These are phyloP conservation scores for Chouioia cunea DNA, from an alignment of 2,888 invertebrate genomes.

Conservation along the genomic window DNA sequence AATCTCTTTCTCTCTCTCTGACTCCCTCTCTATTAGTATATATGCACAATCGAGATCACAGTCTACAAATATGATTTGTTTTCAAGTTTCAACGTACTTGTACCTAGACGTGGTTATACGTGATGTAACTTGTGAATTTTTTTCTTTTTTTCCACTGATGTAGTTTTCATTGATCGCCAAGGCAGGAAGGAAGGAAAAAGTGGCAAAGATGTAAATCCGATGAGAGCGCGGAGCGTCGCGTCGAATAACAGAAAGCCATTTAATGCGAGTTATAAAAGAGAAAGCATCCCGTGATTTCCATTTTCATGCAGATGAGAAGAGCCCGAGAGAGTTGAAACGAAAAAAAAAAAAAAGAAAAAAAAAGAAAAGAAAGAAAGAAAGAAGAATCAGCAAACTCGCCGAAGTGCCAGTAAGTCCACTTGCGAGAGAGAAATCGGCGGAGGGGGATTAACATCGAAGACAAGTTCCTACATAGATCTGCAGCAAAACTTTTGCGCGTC, in stretches of 20 bases:
- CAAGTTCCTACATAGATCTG: too few relatives aligned
- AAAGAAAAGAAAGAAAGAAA: not conserved
- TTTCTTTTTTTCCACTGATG: too few relatives aligned
- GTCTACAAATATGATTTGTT: too few relatives aligned
- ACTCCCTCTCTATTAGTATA: too few relatives aligned
- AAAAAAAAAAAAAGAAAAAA: constrained; percentile 18
- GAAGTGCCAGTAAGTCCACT: constrained; percentile 3
- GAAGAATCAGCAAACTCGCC: too few relatives aligned
- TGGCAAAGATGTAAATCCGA: constrained; percentile 16
- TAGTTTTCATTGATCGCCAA: constrained; percentile 10
- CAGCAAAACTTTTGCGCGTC: too few relatives aligned
- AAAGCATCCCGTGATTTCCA: constrained; percentile 46
- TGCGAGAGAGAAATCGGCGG: too few relatives aligned
- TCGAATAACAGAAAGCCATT: constrained; percentile 25
- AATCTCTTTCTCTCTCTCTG: not conserved
- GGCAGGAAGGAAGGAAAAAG: not conserved
- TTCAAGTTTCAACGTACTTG: too few relatives aligned
- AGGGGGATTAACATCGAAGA: too few relatives aligned
- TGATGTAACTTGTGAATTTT: too few relatives aligned
- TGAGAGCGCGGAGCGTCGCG: constrained; percentile 7
- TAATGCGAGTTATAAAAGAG: constrained; percentile 32
- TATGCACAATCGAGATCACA: too few relatives aligned
- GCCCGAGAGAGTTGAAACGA: constrained; percentile 12
- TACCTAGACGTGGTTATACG: too few relatives aligned
- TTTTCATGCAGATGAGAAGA: constrained; percentile 45